phyloP scores from a whole-genome alignment of 2,113 vertebrate species.

The Notarius lentiginosus region DNA sequence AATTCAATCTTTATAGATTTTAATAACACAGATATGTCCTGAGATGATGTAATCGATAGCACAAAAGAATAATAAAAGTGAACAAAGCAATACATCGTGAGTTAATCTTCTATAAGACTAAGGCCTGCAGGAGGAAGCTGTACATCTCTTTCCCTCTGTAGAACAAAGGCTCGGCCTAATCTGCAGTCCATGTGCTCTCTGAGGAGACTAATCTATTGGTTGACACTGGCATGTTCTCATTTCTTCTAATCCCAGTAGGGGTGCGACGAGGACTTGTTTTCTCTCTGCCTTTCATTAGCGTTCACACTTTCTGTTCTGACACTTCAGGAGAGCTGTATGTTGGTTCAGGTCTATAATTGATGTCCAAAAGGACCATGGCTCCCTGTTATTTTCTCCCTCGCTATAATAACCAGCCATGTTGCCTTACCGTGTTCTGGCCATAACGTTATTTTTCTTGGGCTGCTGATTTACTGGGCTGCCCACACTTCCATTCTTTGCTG shows the following conservation, averaged over 20 bases:
- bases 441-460: slow-evolving; percentile 94
- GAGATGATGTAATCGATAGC: neutral
- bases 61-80: neutral
- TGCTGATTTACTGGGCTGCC: slow-evolving; percentile 97
- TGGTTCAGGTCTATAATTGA: neutral
- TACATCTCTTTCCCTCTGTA: slow-evolving; percentile 1
- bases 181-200: slow-evolving; percentile 41
- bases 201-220: slow-evolving; percentile 44
- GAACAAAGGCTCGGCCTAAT: slow-evolving; percentile 53
- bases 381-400: neutral
- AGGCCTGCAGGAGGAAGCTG: neutral
- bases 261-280: slow-evolving; percentile 5
- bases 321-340: neutral
- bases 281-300: slow-evolving; percentile 32
- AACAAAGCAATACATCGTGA: neutral
- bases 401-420: neutral
- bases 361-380: neutral
- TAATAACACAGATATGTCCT: neutral
- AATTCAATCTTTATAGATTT: neutral
- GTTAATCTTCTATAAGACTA: neutral
- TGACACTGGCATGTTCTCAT: slow-evolving; percentile 55
- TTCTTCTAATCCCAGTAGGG: slow-evolving; percentile 60
- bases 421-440: slow-evolving; percentile 91
- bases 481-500: slow-evolving; percentile 91
- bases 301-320: slow-evolving; percentile 30